Evolutionary conservation across 2,113 vertebrate species (phyloP), one percentile per base, ranked within the genome.

Genomic region (Pandion haliaetus): DNA sequence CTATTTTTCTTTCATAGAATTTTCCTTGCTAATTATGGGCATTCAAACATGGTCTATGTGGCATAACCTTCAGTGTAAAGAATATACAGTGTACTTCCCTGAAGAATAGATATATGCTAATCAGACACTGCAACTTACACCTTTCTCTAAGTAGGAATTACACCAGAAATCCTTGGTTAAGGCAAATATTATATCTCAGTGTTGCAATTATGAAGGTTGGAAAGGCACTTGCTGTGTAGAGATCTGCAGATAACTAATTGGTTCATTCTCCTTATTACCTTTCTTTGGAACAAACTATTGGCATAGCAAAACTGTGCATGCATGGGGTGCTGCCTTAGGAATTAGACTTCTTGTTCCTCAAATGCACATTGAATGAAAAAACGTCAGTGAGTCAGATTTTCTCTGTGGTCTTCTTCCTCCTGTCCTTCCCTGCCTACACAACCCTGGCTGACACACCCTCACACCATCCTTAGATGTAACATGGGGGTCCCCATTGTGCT

Each of bases 361-460:
- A 58, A 50, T 16, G 10, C 24, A n/a, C 2, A 44, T 54, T 20
- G 14, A 44, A 55, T 5, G 13, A 85, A 74, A 57, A 69, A 31
- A 11, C 47, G 10, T 31, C 31, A 50, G 12, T 29, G 40, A 67
- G 16, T 52, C 42, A 50, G 32, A 57, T 74, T 50, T 63, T n/a
- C 36, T 57, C 58, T 81, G 32, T 29, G 28, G 12, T 74, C 32
- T 42, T 79, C 47, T 57, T 55, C 38, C 17, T 49, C 5, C 34
- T 69, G 3, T 8, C 13, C 24, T 61, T 23, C 18, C 3, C 32
- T 34, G 18, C 14, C 31, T 20, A 12, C 0, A 2, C 8, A 42
- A 50, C 36, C 44, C 38, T 20, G 58, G 57, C 44, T 32, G 24
- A 18, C 31, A 8, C 4, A 8, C 9, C 20, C 21, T 54, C 25